These are phyloP conservation scores for Nebria brevicollis DNA, from an alignment of 2,888 invertebrate species.

Conservation along the genomic window DNA sequence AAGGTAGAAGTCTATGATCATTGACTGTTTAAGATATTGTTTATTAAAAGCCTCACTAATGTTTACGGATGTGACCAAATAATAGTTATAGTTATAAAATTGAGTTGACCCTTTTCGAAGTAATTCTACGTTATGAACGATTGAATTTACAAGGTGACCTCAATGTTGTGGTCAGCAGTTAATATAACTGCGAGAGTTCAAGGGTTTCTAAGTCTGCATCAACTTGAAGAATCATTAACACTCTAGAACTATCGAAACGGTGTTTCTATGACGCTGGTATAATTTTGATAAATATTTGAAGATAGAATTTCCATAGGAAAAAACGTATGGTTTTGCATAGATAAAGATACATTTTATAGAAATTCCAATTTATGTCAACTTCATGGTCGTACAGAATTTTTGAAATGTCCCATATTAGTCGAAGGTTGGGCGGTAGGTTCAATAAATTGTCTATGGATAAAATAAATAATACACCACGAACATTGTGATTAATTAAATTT, in stretches of 20 bases:
- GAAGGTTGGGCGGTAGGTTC: too few species aligned
- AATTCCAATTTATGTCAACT: neutral
- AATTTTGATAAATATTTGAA: neutral
- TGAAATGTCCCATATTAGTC: too few species aligned
- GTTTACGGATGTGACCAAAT: neutral
- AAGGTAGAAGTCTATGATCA: neutral
- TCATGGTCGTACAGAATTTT: too few species aligned
- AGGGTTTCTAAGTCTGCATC: slow-evolving; percentile 2
- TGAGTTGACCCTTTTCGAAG: neutral
- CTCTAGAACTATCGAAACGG: neutral
- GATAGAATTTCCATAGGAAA: neutral
- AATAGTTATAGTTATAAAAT: neutral
- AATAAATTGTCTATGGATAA: too few species aligned
- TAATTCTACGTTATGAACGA: neutral
- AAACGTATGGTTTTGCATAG: neutral
- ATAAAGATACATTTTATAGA: neutral
- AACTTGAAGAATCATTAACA: neutral
- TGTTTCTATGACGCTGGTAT: neutral
- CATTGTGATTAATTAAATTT: too few species aligned
- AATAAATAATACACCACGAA: too few species aligned
- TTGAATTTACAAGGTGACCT: slow-evolving; percentile 14
- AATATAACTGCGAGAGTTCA: neutral
- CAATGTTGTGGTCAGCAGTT: slow-evolving; percentile 16
- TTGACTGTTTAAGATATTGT: neutral
- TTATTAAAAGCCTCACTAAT: neutral